Evolutionary conservation across 2,888 invertebrate genomes (phyloP).

Genomic region (Tuberolachnus salignus): DNA sequence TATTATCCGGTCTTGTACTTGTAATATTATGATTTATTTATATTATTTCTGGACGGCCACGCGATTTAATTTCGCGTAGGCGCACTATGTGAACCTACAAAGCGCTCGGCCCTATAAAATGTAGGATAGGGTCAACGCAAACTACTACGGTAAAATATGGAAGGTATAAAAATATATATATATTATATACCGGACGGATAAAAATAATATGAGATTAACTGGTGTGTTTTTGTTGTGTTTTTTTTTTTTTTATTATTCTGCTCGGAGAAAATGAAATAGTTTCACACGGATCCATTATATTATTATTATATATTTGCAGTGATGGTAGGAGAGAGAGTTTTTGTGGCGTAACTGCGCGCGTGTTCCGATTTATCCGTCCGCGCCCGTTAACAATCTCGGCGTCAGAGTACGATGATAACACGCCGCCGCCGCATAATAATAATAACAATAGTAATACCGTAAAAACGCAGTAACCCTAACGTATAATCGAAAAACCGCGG

Average conservation of each 20-base stretch:
- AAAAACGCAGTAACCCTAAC: background rate
- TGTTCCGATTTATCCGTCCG: conserved; percentile 37
- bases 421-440: background rate
- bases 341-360: conserved; percentile 47
- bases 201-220: conserved; percentile 39
- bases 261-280: conserved; percentile 52
- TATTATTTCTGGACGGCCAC: too few relatives aligned
- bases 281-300: conserved; percentile 53
- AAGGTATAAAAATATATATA: too few relatives aligned
- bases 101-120: too few relatives aligned
- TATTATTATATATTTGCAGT: conserved; percentile 21
- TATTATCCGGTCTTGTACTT: too few relatives aligned
- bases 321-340: conserved; percentile 54
- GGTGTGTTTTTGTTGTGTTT: background rate
- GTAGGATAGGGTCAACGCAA: too few relatives aligned
- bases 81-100: too few relatives aligned
- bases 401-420: background rate
- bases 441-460: background rate
- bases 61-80: too few relatives aligned
- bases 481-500: background rate
- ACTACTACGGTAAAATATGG: too few relatives aligned
- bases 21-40: too few relatives aligned
- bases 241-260: conserved; percentile 8
- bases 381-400: background rate
- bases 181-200: too few relatives aligned